These are phyloP conservation scores for Tychaedon coryphoeus DNA, from an alignment of 2,113 vertebrate species.

Conservation along the genomic window DNA sequence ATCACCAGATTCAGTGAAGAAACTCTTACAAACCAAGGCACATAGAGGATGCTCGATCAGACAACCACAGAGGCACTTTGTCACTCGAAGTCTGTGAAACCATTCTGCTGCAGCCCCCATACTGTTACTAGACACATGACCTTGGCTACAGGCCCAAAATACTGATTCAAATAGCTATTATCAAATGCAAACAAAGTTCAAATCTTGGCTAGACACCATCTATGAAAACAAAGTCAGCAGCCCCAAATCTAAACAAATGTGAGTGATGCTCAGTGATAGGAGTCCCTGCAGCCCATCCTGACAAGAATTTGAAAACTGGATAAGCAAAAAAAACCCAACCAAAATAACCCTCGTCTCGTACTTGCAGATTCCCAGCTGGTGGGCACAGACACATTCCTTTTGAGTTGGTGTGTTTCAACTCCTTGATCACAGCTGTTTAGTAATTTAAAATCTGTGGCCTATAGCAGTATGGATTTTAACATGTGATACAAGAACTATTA, in stretches of 20 bases:
- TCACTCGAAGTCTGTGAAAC: neutral
- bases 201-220: neutral
- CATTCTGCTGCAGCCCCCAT: neutral
- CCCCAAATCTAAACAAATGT: neutral
- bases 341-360: neutral
- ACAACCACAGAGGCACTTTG: neutral
- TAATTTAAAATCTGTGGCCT: neutral
- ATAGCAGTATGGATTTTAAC: neutral
- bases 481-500: neutral
- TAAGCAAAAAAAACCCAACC: neutral
- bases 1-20: neutral
- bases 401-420: neutral
- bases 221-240: neutral
- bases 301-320: neutral
- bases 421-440: neutral
- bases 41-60: accelerated
- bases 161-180: neutral
- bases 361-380: neutral
- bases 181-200: neutral
- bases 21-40: neutral
- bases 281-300: neutral
- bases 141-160: neutral
- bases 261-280: neutral
- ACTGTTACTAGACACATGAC: neutral
- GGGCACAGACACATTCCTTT: neutral